A percentile compares a stretch with the other conserved stretches of the same genome.
These are phyloP conservation scores for Hylaea fasciaria DNA, from an alignment of 2,888 invertebrate genomes.

Conservation along the genomic window DNA sequence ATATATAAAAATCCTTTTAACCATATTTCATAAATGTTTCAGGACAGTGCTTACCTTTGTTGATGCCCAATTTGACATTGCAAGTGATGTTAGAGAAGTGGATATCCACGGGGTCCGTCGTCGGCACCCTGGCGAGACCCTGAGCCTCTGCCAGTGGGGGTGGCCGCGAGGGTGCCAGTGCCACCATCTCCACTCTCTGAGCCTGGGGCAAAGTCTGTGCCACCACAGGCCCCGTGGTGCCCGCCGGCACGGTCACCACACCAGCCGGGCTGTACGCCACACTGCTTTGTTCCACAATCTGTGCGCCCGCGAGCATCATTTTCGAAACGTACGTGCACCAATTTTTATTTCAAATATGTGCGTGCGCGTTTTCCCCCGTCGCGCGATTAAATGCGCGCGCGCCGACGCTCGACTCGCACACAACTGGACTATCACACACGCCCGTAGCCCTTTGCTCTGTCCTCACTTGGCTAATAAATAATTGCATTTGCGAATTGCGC, in stretches of 20 bases:
- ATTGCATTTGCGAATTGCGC: slow-evolving; percentile 28
- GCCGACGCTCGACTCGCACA: slow-evolving; percentile 45
- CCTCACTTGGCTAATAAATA: slow-evolving; percentile 51
- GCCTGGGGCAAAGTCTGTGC: slow-evolving; percentile 20
- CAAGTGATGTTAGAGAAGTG: slow-evolving; percentile 90
- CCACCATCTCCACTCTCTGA: not conserved
- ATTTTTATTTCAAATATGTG: slow-evolving; percentile 44
- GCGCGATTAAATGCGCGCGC: slow-evolving; percentile 69
- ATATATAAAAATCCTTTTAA: no score
- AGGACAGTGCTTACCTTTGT: slow-evolving; percentile 86
- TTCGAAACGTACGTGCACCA: slow-evolving; percentile 43
- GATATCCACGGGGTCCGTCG: slow-evolving; percentile 86
- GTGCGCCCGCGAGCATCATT: slow-evolving; percentile 81
- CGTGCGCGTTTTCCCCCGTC: slow-evolving; percentile 59
- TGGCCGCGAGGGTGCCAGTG: slow-evolving; percentile 33
- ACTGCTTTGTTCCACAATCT: slow-evolving; percentile 71
- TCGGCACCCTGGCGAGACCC: slow-evolving; percentile 60
- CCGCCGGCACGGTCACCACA: slow-evolving; percentile 17
- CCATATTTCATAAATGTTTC: not conserved
- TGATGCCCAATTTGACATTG: slow-evolving; percentile 89
- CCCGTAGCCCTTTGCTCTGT: slow-evolving; percentile 68
- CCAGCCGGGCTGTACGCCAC: slow-evolving; percentile 55
- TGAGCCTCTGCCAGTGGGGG: slow-evolving; percentile 37
- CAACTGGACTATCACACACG: slow-evolving; percentile 42
- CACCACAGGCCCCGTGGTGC: slow-evolving; percentile 11